A percentile compares a stretch with the other conserved stretches of the same genome.
Conservation (phyloP, 64 coral and sea anemone species). For the Anthopleura sola region DNA sequence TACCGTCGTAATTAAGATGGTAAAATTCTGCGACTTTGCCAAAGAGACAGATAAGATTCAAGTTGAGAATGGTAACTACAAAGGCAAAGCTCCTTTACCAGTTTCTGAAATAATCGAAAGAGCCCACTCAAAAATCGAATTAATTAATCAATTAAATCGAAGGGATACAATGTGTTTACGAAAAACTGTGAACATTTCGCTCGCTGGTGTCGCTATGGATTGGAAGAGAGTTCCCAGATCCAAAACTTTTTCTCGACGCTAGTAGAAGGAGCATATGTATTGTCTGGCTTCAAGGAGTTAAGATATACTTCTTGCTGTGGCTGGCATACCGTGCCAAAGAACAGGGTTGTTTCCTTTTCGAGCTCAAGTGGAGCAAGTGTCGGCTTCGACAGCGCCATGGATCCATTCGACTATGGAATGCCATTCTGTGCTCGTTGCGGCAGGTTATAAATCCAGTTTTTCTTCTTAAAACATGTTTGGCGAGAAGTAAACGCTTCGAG, state of each 20-base stretch:
- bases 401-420: too few species aligned
- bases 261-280: too few species aligned
- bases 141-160: too few species aligned
- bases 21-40: not conserved
- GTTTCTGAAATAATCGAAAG: not conserved
- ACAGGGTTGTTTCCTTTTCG: too few species aligned
- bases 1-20: not conserved
- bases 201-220: constrained; percentile 13
- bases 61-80: not conserved
- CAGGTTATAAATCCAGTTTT: too few species aligned
- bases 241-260: too few species aligned
- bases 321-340: too few species aligned
- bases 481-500: too few species aligned
- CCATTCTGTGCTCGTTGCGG: not conserved
- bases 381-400: too few species aligned
- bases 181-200: constrained; percentile 8
- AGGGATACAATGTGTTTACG: not conserved
- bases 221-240: not conserved
- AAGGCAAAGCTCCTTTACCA: not conserved
- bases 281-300: too few species aligned
- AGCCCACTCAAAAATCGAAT: not conserved
- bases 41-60: not conserved
- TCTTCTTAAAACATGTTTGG: not conserved
- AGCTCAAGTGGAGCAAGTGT: too few species aligned
- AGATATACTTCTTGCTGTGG: too few species aligned